Base-by-base conservation (phyloP, 2,797 vertebrate species). In the Scarus forsteni region DNA sequence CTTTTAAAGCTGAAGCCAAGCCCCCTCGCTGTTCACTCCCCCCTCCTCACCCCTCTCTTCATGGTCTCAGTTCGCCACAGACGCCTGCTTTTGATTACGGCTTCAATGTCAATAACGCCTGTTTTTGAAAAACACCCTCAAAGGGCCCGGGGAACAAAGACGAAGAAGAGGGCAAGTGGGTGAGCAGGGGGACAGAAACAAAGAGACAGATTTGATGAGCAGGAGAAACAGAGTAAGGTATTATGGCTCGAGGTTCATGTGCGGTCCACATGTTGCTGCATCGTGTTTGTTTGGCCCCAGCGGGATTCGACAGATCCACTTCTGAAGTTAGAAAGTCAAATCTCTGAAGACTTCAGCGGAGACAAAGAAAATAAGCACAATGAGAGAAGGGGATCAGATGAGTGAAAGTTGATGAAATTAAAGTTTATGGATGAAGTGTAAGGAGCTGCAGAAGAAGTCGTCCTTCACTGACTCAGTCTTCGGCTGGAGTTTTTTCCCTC, bases 1-100 rank as follows among this genome's bases (percentile, higher is more conserved):
- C 60, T 69, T 83, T 73, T 73, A 70, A 78, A 34, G 65, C 63
- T 7, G 56, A 65, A 63, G 77, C 82, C 79, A 77, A 85, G 53
- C 42, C 76, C 38, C 59, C 76, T 45, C 39, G 35, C 42, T 60
- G 42, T 60, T 52, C 44, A 46, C 70, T 46, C 36, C 0, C n/a
- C 10, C 45, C 12, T 8, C 36, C 9, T 39, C n/a, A n/a, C 39
- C 34, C 40, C 19, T 18, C 60, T 49, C 35, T 36, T 72, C 50
- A 77, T 90, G 87, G 79, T 89, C 89, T 74, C 76, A 83, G 71
- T 87, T 88, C 86, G 63, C 60, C 48, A 65, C 39, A 80, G 70
- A 82, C 72, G 81, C 64, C 91, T 93, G 92, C 70, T 68, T 89
- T 86, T 88, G 84, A 93, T 94, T 92, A 92, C n/a, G 36, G 56